Percentiles rank a stretch among this genome's conserved stretches.
Conservation (phyloP, 2,797 vertebrate genomes). For the Carapus acus region DNA sequence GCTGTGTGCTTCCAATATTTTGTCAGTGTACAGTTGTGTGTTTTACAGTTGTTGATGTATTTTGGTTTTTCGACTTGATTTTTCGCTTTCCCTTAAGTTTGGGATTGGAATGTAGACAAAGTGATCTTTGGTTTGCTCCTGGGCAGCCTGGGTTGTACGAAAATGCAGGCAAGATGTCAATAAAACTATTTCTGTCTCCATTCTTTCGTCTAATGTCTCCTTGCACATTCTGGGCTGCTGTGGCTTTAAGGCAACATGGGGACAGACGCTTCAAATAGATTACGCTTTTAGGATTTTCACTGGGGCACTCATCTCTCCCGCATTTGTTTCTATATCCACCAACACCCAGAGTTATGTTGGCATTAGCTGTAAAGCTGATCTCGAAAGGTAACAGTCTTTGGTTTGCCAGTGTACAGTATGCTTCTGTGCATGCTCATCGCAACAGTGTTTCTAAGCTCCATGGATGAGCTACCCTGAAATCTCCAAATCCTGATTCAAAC, state of each 20-base stretch:
- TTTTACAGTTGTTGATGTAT: no score
- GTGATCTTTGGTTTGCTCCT: slow-evolving; percentile 1
- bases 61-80: not conserved
- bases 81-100: slow-evolving; percentile 1
- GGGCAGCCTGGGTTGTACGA: not conserved
- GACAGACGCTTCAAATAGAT: slow-evolving; percentile 31
- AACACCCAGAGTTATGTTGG: slow-evolving; percentile 47
- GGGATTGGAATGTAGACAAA: not conserved
- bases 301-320: slow-evolving; percentile 35
- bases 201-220: slow-evolving; percentile 4
- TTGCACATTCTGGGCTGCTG: slow-evolving; percentile 10
- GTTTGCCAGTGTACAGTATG: slow-evolving; percentile 11
- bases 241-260: slow-evolving; percentile 18
- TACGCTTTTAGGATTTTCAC: slow-evolving; percentile 20
- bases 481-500: slow-evolving; percentile 55
- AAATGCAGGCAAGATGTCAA: not conserved
- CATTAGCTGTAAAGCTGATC: slow-evolving; percentile 49
- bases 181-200: slow-evolving; percentile 12
- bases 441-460: slow-evolving; percentile 53
- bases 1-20: no score
- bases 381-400: slow-evolving; percentile 36
- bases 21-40: no score
- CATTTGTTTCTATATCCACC: slow-evolving; percentile 44
- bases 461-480: slow-evolving; percentile 55
- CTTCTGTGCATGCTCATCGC: slow-evolving; percentile 29